Evolutionary conservation across 2,113 vertebrate species (phyloP), one percentile per base, ranked within the genome.

Genomic region (Grammomys dolichurus): DNA sequence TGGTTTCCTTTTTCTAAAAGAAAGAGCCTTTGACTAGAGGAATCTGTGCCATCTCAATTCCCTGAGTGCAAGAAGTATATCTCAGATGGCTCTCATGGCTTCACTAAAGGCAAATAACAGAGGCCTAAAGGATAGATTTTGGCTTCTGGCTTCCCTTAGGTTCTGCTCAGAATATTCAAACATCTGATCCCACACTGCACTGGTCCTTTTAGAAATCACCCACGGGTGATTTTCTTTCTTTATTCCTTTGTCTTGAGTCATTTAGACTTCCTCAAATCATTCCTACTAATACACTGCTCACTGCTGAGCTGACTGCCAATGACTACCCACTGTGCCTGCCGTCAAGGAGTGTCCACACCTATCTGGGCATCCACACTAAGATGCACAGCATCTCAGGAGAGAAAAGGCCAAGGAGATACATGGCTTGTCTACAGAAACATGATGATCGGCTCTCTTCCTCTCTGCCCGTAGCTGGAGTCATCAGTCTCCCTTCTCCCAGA

Each of bases 101-200:
- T 93, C 28, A 11, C 43, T 5, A 94, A 46, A 33, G 46, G 28
- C 3, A 78, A 81, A 33, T 13, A 33, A 10, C 24, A 51, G 26
- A 43, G 19, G 33, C 12, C 67, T 22, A n/a, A 76, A 67, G 46
- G 9, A 20, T 69, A 78, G 7, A 31, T 48, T 13, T 85, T 77
- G 36, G 67, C 76, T 93, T 97, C 84, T 85, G 24, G 78, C 78
- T 94, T 96, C 75, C 16, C 43, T 84, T 69, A n/a, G 63, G 36
- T 96, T 46, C 56, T 33, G 5, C 43, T 95, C 76, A 88, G 90
- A 90, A 86, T 4, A 40, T 22, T 43, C 77, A 4, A 77, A 4
- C 72, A 56, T 93, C 78, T 87, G 84, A 82, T 60, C 69, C 33
- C 54, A 65, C 40, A 89, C 51, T 89, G 88, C 7, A 63, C 43